phyloP scores from a whole-genome alignment of 2,888 invertebrate species.

The Mechanitis messenoides region DNA sequence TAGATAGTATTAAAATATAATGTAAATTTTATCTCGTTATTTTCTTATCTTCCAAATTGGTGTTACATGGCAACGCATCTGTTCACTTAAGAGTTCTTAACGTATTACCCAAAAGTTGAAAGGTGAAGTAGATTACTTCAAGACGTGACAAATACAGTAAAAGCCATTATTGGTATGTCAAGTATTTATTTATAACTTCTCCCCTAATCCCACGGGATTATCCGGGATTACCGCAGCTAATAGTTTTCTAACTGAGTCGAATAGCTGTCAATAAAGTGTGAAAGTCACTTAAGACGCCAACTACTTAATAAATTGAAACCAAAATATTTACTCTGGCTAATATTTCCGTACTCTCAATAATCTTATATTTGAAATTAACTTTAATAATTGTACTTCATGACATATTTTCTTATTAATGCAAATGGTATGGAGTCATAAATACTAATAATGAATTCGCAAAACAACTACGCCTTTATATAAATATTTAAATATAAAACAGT shows the following conservation, averaged over 20 bases:
- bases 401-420: too few relatives aligned
- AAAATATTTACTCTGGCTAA: background rate
- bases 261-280: constrained; percentile 21
- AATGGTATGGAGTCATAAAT: too few relatives aligned
- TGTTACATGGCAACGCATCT: background rate
- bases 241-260: constrained; percentile 4
- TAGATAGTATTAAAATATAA: too few relatives aligned
- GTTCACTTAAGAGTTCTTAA: constrained; percentile 12
- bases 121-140: constrained; percentile 31
- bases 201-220: constrained; percentile 20
- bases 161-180: constrained; percentile 30
- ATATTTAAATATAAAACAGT: too few relatives aligned
- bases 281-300: background rate
- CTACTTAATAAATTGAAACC: constrained; percentile 3
- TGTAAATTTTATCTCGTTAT: too few relatives aligned
- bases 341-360: too few relatives aligned
- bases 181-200: constrained; percentile 17
- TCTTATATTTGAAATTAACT: too few relatives aligned
- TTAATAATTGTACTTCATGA: too few relatives aligned
- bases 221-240: constrained; percentile 10
- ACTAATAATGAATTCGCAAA: too few relatives aligned
- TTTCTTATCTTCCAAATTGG: background rate
- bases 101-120: constrained; percentile 20
- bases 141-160: constrained; percentile 38
- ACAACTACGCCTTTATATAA: too few relatives aligned